phyloP scores from a whole-genome alignment of 1,140 invertebrate species.

The Listronotus oregonensis region DNA sequence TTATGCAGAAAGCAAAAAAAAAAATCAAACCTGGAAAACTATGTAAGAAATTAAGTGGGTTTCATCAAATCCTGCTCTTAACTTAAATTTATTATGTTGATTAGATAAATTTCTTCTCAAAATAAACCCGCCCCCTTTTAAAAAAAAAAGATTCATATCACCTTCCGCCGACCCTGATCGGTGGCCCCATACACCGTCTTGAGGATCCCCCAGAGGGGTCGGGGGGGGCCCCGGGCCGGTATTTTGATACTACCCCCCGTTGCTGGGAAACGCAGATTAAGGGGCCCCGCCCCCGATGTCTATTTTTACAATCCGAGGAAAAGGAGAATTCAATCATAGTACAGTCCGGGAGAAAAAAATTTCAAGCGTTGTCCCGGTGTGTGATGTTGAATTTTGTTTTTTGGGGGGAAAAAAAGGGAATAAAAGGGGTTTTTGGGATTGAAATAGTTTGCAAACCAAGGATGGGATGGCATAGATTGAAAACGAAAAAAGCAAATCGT shows the following conservation, averaged over 20 bases:
- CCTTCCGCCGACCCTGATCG: constrained; percentile 30
- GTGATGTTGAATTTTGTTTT: constrained; percentile 32
- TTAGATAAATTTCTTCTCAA: not conserved
- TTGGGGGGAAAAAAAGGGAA: constrained; percentile 20
- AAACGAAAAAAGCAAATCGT: constrained; percentile 12
- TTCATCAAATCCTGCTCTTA: too few species aligned
- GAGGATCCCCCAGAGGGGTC: constrained; percentile 21
- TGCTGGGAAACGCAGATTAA: constrained; percentile 57
- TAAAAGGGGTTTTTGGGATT: constrained; percentile 32
- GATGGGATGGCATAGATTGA: constrained; percentile 12
- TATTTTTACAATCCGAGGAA: constrained; percentile 54
- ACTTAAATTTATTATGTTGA: not conserved
- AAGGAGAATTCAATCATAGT: constrained; percentile 56
- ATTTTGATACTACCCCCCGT: constrained; percentile 58
- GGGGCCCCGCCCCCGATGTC: constrained; percentile 56
- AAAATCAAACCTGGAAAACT: too few species aligned
- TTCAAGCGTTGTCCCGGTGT: constrained; percentile 5
- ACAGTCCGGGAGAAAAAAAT: constrained; percentile 45
- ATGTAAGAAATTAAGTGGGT: too few species aligned
- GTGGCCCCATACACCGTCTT: constrained; percentile 31
- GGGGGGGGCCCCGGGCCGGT: constrained; percentile 46
- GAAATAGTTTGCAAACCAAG: constrained; percentile 28
- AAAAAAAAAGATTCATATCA: constrained; percentile 11
- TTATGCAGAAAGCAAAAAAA: too few species aligned
- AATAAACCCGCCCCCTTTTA: not conserved